Conservation (phyloP, 2,888 invertebrate genomes). For the Actias luna region DNA sequence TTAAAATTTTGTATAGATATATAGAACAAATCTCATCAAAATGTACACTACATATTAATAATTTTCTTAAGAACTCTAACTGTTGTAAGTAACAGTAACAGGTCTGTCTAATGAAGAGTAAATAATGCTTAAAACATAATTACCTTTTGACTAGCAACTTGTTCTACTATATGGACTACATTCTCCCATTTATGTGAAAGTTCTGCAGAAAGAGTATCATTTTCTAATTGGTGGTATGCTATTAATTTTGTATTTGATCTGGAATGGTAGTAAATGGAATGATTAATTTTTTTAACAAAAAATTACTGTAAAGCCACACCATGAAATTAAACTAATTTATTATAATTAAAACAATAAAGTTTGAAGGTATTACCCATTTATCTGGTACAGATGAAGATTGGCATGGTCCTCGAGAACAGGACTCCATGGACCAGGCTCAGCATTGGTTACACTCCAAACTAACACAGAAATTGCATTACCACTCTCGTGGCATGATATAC, state of each 20-base stretch:
- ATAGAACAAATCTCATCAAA: background rate
- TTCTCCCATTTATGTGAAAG: constrained; percentile 88
- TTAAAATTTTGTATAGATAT: too few relatives aligned
- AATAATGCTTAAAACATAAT: constrained; percentile 16
- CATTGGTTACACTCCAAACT: constrained; percentile 93
- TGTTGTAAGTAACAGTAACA: too few relatives aligned
- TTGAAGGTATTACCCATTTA: constrained; percentile 81
- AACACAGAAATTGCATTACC: constrained; percentile 74
- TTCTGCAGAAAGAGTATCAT: constrained; percentile 91
- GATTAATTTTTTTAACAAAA: background rate
- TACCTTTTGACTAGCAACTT: constrained; percentile 84
- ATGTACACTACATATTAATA: background rate
- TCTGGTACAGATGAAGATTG: constrained; percentile 91
- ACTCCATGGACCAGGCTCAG: constrained; percentile 96
- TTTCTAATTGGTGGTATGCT: constrained; percentile 92
- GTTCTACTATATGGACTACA: constrained; percentile 90
- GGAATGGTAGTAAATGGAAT: constrained; percentile 29
- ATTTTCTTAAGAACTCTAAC: background rate
- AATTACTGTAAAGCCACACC: background rate
- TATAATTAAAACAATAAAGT: background rate
- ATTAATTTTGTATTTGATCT: constrained; percentile 88
- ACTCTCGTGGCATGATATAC: constrained; percentile 66
- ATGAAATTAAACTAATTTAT: background rate
- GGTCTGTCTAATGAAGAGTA: constrained; percentile 22
- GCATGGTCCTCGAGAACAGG: constrained; percentile 94